Conservation (phyloP, 2,888 invertebrate species). For the Phania funesta region DNA sequence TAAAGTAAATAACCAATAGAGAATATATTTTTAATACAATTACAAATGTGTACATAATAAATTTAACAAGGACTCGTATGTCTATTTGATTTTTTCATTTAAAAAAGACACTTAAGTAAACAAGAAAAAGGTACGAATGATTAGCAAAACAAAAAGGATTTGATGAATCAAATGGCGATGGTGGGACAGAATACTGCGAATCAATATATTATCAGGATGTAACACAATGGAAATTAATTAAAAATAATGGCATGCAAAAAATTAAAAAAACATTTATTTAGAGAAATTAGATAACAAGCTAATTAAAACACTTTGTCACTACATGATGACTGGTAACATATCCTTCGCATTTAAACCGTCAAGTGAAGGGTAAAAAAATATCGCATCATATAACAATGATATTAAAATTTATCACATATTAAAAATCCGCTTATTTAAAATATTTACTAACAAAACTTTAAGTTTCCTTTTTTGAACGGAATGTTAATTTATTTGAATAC, state of each 20-base stretch:
- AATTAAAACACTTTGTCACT: too few relatives aligned
- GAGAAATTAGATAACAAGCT: constrained; percentile 28
- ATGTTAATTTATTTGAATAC: too few relatives aligned
- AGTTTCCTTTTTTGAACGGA: too few relatives aligned
- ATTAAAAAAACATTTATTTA: not conserved
- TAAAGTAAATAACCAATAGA: constrained; percentile 73
- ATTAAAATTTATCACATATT: too few relatives aligned
- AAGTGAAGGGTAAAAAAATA: too few relatives aligned
- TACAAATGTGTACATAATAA: constrained; percentile 52
- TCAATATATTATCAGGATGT: constrained; percentile 12
- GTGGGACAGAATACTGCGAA: constrained; percentile 1
- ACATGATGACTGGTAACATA: too few relatives aligned
- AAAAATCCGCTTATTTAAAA: too few relatives aligned
- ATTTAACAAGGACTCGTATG: constrained; percentile 55
- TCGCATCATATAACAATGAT: too few relatives aligned
- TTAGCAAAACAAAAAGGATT: constrained; percentile 44
- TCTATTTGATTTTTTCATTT: constrained; percentile 21
- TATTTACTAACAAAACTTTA: too few relatives aligned
- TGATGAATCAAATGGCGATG: constrained; percentile 11
- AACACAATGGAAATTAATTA: not conserved
- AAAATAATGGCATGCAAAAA: constrained; percentile 45
- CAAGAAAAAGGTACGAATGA: constrained; percentile 52
- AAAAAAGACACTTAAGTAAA: constrained; percentile 41
- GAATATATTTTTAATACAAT: constrained; percentile 54
- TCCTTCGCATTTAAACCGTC: too few relatives aligned